Conservation (phyloP, 1,140 invertebrate species). For the Xylocopa sonorina region DNA sequence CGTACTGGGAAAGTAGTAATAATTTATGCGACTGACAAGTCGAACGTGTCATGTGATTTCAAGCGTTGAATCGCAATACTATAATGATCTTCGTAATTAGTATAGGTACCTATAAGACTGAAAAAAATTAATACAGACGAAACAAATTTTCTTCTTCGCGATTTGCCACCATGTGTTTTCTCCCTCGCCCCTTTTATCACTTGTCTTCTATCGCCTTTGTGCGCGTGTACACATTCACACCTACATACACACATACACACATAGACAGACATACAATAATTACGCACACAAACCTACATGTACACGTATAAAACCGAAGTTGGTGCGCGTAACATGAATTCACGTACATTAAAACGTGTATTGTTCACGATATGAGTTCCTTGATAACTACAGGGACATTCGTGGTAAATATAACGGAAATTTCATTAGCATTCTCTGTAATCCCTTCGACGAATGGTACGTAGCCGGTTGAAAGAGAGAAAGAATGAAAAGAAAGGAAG, state of each 20-base stretch:
- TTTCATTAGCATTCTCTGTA: constrained; percentile 30
- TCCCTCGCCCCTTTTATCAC: not conserved
- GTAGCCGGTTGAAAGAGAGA: not conserved
- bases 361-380: constrained; percentile 20
- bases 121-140: constrained; percentile 61
- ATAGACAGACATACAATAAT: not conserved
- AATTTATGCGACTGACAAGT: not conserved
- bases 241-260: not conserved
- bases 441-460: constrained; percentile 11
- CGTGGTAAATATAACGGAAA: constrained; percentile 23
- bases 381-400: constrained; percentile 15
- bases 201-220: not conserved
- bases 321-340: not conserved
- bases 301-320: not conserved
- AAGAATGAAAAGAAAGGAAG: not conserved
- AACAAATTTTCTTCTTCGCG: constrained; percentile 29
- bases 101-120: constrained; percentile 73
- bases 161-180: constrained; percentile 9
- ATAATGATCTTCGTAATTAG: constrained; percentile 16
- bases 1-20: not conserved
- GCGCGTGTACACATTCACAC: not conserved
- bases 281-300: not conserved
- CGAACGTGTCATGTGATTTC: not conserved
- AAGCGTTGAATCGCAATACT: not conserved
- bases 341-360: not conserved